phyloP scores from a whole-genome alignment of 1,140 invertebrate genomes.

The Halyomorpha halys region DNA sequence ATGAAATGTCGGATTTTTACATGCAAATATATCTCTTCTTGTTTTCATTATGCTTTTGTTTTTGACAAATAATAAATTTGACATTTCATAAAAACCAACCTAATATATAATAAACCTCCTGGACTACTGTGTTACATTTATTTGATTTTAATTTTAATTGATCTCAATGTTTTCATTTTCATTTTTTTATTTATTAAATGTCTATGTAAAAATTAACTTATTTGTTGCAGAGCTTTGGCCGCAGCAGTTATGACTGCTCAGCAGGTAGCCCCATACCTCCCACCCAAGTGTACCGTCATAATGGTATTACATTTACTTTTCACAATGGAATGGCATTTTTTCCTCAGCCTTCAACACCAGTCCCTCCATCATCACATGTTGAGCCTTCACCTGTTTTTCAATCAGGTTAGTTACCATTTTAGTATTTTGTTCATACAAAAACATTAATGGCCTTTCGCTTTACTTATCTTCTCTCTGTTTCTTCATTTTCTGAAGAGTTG shows the following conservation, averaged over 20 bases:
- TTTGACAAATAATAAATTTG: no score
- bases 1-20: no score
- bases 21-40: no score
- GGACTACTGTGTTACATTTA: no score
- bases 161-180: no score
- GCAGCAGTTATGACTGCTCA: neutral
- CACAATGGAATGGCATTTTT: constrained; percentile 33
- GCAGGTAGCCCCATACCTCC: neutral
- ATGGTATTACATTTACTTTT: constrained; percentile 29
- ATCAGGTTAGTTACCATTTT: neutral
- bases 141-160: no score
- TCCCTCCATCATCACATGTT: constrained; percentile 12
- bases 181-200: no score
- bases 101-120: no score
- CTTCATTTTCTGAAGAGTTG: neutral
- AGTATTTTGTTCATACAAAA: neutral
- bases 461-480: no score
- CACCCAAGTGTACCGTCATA: constrained; percentile 22
- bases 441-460: no score
- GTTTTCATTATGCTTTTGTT: no score
- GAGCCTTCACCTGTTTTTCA: constrained; percentile 17
- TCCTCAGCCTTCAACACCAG: constrained; percentile 23
- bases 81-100: no score
- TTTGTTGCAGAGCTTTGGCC: neutral
- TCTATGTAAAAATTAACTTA: constrained; percentile 2